Evolutionary conservation across 2,797 vertebrate genomes (phyloP), one percentile per base, ranked within the genome.

Genomic region (Myripristis murdjan): DNA sequence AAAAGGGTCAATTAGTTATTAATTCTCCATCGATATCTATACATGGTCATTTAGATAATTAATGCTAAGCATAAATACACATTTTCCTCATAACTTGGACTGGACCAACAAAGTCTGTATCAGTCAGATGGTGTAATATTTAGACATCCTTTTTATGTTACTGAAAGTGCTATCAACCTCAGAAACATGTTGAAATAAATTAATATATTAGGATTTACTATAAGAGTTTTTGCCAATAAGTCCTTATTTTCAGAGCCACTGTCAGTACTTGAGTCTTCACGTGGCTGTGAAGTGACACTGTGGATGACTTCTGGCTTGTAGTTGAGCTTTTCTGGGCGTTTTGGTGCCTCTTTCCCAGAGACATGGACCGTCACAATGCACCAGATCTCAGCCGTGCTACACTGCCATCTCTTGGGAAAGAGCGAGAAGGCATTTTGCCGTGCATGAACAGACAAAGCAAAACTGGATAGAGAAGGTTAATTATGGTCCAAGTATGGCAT

Each of bases 381-480:
- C 14, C 15, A 33, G 6, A 46, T 33, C 22, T 67, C 24, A 37
- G 33, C 20, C 78, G 12, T n/a, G 56, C 51, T 53, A n/a, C 61
- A 66, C 65, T 52, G 69, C 79, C 56, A 72, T 61, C 79, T 66
- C 49, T 44, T 68, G 59, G 73, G 4, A 3, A 20, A 20, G 10
- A 43, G 43, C 9, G 57, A 33, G 48, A 63, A 9, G 46, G 23
- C 44, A 56, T 9, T n/a, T n/a, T n/a, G n/a, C n/a, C n/a, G n/a
- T n/a, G 8, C n/a, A 20, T 20, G 20, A 48, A 20, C 20, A 4
- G 18, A 48, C 20, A n/a, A 1, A 20, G 18, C 18, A 48, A 22
- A 18, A 20, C 46, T 48, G 46, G 20, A 18, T 7, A 20, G 20
- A 20, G 20, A 9, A 2, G 10, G 6, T 18, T 20, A 48, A 48